phyloP scores from a whole-genome alignment of 2,888 invertebrate genomes.

The Eristalis intricaria region DNA sequence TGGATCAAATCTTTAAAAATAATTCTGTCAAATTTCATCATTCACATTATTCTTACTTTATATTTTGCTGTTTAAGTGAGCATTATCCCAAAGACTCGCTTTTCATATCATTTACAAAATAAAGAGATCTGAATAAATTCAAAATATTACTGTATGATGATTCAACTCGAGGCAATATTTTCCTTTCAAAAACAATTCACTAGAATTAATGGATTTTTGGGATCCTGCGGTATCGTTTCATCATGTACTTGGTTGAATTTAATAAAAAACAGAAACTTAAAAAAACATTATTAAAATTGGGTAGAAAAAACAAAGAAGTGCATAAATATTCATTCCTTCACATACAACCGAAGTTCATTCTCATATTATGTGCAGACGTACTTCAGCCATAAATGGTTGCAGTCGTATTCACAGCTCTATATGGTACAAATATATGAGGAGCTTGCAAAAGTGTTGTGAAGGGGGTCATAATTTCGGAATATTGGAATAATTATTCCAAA shows the following conservation, averaged over 20 bases:
- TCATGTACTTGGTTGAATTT: constrained; percentile 2
- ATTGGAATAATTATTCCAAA: constrained; percentile 15
- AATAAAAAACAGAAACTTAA: neutral
- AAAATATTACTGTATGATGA: neutral
- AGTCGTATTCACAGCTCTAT: neutral
- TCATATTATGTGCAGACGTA: neutral
- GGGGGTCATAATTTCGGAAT: constrained; percentile 2
- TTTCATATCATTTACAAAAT: neutral
- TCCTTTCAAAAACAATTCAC: neutral
- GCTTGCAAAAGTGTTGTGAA: neutral
- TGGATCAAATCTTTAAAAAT: too few relatives aligned
- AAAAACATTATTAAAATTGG: neutral
- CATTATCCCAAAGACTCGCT: neutral
- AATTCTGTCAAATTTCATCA: too few relatives aligned
- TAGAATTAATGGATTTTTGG: constrained; percentile 8
- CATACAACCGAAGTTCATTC: neutral
- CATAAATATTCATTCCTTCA: neutral
- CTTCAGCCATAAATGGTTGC: neutral
- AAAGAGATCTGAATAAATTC: neutral
- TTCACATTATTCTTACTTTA: neutral
- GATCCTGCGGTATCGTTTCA: neutral
- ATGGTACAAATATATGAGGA: neutral
- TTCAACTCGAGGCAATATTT: neutral
- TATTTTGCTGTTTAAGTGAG: too few relatives aligned
- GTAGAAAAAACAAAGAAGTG: neutral